Base-by-base conservation (phyloP, 2,113 vertebrate species). In the Himantopus leucocephalus region DNA sequence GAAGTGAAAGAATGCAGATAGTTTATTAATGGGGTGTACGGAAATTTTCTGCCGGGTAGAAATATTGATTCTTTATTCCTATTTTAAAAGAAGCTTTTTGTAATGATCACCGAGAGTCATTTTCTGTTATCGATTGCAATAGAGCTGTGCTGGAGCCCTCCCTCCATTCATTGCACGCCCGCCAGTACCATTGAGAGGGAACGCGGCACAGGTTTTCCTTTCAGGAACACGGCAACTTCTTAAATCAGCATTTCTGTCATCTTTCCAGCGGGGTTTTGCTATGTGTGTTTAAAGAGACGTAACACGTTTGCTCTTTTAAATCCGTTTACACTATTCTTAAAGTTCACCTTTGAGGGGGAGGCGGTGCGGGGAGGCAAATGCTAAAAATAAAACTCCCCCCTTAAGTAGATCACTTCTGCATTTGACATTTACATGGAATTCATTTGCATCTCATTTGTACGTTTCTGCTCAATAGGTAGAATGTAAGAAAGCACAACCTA, bases 401-500 rank as follows among this genome's bases (percentile, higher is more conserved):
- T 67, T 97, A 97, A 97, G 97, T 97, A 94, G 95, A 94, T 97
- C 96, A 24, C 89, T 97, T 98, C 97, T 98, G 97, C 97, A 56
- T 97, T 97, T 98, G 98, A 98, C 98, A 98, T 98, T 98, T 98
- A 95, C 97, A 96, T 96, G 96, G 98, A 97, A 98, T 98, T 98
- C 96, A 98, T 98, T 98, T 98, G 97, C 98, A 98, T 98, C 98
- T 98, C 98, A 98, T 98, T 97, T 98, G 97, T 98, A 92, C 89
- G 94, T 98, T 97, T 98, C 98, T 98, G 97, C 98, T 98, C 97
- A 98, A 98, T 99, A 99, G 99, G 99, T 99, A 99, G 99, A 99
- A 99, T 99, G 99, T 99, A 99, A 99, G 99, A 99, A 99, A 98
- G 99, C 99, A 98, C 99, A 99, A 97, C 99, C 99, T 98, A 99